These are phyloP conservation scores for Nipponia nippon DNA, from an alignment of 2,113 vertebrate species.

Conservation along the genomic window DNA sequence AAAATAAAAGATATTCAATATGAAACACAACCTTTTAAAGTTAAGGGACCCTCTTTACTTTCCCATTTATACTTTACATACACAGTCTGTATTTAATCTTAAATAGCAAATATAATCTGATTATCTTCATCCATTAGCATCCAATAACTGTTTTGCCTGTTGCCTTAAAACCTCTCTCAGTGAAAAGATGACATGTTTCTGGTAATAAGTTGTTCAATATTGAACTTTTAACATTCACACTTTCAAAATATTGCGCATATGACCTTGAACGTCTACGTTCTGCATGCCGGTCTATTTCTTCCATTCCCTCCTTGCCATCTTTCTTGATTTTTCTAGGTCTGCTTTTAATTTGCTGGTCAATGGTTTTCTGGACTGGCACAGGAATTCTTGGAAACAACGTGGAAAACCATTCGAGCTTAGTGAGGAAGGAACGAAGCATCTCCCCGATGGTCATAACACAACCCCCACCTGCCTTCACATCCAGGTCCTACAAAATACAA, in stretches of 20 bases:
- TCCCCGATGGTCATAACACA: slow-evolving; percentile 97
- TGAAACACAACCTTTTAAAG: background rate
- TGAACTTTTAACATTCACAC: background rate
- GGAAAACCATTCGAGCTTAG: slow-evolving; percentile 99
- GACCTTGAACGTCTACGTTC: slow-evolving; percentile 90
- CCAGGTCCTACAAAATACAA: slow-evolving; percentile 88
- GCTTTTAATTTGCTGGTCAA: slow-evolving; percentile 95
- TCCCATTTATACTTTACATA: background rate
- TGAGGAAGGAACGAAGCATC: slow-evolving; percentile 97
- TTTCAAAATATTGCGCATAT: background rate
- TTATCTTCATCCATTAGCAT: background rate
- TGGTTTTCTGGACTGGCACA: slow-evolving; percentile 95
- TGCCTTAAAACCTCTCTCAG: background rate
- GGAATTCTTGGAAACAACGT: slow-evolving; percentile 97
- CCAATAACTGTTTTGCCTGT: background rate
- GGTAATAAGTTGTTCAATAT: background rate
- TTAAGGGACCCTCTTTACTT: background rate
- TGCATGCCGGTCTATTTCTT: slow-evolving; percentile 81
- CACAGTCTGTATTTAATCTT: background rate
- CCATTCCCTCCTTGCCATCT: slow-evolving; percentile 79
- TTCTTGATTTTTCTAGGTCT: slow-evolving; percentile 90
- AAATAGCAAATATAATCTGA: background rate
- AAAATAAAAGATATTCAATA: background rate
- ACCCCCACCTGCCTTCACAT: slow-evolving; percentile 96
- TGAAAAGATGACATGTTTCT: background rate